Evolutionary conservation across 2,797 vertebrate genomes (phyloP).

Genomic region (Xerus rutilus): DNA sequence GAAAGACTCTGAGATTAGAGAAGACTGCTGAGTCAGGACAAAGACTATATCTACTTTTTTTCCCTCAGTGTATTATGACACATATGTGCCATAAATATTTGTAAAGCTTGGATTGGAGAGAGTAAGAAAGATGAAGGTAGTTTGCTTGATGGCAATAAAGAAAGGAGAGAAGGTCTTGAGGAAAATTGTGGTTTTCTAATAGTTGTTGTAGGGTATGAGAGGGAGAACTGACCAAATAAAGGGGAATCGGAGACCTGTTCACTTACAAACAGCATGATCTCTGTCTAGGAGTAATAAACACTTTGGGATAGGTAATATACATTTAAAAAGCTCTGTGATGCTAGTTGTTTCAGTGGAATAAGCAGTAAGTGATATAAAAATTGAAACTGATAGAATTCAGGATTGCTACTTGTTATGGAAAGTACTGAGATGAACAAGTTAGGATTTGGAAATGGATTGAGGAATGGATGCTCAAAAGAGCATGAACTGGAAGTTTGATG

Average conservation of each 20-base stretch:
- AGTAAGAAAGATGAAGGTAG: background rate
- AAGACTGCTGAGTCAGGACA: background rate
- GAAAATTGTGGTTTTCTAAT: background rate
- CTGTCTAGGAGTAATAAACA: background rate
- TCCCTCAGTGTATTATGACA: background rate
- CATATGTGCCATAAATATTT: background rate
- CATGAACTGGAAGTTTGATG: background rate
- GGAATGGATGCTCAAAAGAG: background rate
- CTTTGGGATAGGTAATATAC: background rate
- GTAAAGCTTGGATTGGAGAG: slow-evolving; percentile 19
- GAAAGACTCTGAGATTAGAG: background rate
- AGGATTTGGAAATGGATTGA: background rate
- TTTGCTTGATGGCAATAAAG: slow-evolving; percentile 19
- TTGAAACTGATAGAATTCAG: background rate
- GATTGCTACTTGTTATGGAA: background rate
- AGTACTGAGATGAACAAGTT: background rate
- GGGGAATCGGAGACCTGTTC: background rate
- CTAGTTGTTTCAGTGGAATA: slow-evolving; percentile 27
- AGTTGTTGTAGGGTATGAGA: background rate
- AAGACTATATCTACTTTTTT: background rate
- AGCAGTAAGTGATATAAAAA: background rate
- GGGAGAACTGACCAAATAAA: background rate
- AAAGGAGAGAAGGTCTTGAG: background rate
- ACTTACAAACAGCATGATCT: background rate
- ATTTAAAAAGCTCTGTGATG: background rate